These are phyloP conservation scores for Drosophila navojoa DNA, from an alignment of 1,140 invertebrate genomes.

Conservation along the genomic window DNA sequence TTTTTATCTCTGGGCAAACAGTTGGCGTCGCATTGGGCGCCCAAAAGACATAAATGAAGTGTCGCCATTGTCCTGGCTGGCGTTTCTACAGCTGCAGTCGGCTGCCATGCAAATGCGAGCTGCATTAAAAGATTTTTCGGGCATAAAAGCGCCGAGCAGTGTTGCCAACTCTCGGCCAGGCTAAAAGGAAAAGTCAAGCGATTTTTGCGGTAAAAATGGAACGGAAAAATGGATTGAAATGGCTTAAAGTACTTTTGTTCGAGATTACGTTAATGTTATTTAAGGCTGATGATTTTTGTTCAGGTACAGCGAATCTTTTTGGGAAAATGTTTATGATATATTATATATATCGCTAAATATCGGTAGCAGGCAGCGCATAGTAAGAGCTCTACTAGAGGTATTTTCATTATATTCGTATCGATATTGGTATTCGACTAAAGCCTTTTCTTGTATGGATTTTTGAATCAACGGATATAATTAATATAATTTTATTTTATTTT, in stretches of 20 bases:
- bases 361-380: background rate
- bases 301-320: too few species aligned
- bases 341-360: background rate
- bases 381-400: too few species aligned
- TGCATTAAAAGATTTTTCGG: conserved; percentile 73
- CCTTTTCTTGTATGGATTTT: too few species aligned
- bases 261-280: too few species aligned
- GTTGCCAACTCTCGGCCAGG: conserved; percentile 4
- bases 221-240: background rate
- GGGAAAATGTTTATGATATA: too few species aligned
- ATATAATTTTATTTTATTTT: too few species aligned
- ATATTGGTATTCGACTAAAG: background rate
- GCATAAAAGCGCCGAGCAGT: conserved; percentile 35
- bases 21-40: conserved; percentile 62
- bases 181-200: background rate
- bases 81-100: background rate
- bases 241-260: background rate
- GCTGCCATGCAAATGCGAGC: conserved; percentile 64
- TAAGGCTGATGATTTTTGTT: too few species aligned
- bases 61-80: conserved; percentile 61
- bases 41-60: conserved; percentile 69
- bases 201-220: background rate
- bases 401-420: background rate
- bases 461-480: too few species aligned
- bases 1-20: conserved; percentile 73